These are phyloP conservation scores for Dasypogon diadema DNA, from an alignment of 2,888 invertebrate species.

Conservation along the genomic window DNA sequence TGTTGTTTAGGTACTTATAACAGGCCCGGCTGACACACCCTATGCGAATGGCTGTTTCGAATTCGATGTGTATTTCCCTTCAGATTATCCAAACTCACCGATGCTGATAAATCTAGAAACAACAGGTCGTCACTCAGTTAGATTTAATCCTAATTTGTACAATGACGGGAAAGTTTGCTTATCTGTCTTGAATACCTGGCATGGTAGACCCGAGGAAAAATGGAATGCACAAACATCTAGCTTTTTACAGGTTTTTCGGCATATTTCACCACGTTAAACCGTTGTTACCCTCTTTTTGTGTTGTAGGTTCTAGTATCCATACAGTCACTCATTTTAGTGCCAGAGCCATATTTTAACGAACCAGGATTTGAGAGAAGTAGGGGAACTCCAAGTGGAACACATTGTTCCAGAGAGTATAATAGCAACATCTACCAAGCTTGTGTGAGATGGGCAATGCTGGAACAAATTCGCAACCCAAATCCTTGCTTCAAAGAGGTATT, in stretches of 20 bases:
- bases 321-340: conserved; percentile 90
- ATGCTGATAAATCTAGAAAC: conserved; percentile 93
- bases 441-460: conserved; percentile 96
- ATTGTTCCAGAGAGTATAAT: conserved; percentile 93
- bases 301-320: conserved; percentile 88
- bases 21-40: conserved; percentile 91
- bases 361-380: conserved; percentile 93
- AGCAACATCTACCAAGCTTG: conserved; percentile 95
- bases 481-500: conserved; percentile 89
- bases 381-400: conserved; percentile 88
- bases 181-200: conserved; percentile 96
- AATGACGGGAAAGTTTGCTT: conserved; percentile 96
- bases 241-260: conserved; percentile 77
- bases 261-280: conserved; percentile 12
- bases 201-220: conserved; percentile 95
- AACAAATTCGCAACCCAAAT: conserved; percentile 90
- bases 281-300: conserved; percentile 9
- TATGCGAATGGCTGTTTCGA: conserved; percentile 94
- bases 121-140: conserved; percentile 87
- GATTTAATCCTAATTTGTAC: conserved; percentile 94
- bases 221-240: conserved; percentile 97
- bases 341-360: conserved; percentile 95
- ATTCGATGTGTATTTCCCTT: conserved; percentile 91
- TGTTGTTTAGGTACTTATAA: conserved; percentile 83
- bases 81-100: conserved; percentile 85